Evolutionary conservation across 2,888 invertebrate species (phyloP).

Genomic region (Cerastis leucographa): DNA sequence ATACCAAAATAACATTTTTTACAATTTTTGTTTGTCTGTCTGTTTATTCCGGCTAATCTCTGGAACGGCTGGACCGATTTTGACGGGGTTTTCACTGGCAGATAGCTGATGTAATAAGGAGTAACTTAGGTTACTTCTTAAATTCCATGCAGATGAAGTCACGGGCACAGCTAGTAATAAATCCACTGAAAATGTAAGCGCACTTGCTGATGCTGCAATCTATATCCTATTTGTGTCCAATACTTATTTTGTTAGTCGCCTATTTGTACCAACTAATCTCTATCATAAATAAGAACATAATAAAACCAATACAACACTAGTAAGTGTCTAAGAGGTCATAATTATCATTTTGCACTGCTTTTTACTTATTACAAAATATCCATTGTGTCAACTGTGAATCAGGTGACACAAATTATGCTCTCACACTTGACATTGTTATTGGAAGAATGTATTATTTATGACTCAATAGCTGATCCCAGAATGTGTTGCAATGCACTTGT

Average conservation of each 20-base stretch:
- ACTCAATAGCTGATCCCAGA: conserved; percentile 35
- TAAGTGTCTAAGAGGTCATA: conserved; percentile 2
- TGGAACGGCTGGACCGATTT: too few relatives aligned
- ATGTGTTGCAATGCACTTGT: too few relatives aligned
- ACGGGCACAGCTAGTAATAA: too few relatives aligned
- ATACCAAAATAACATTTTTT: too few relatives aligned
- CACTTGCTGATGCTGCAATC: not conserved
- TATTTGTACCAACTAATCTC: not conserved
- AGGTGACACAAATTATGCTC: conserved; percentile 80
- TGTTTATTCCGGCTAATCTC: too few relatives aligned
- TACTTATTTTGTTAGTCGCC: not conserved
- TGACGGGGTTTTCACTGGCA: too few relatives aligned
- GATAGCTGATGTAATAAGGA: too few relatives aligned
- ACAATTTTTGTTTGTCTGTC: too few relatives aligned
- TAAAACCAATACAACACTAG: conserved; percentile 1
- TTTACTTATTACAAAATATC: conserved; percentile 66
- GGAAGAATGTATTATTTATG: conserved; percentile 68
- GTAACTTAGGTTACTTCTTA: too few relatives aligned
- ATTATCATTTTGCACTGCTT: conserved; percentile 42
- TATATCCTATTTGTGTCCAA: not conserved
- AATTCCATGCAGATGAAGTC: too few relatives aligned
- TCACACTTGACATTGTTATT: conserved; percentile 76
- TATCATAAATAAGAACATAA: not conserved
- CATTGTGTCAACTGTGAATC: conserved; percentile 81
- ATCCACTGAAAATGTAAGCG: not conserved